These are phyloP conservation scores for Fragum fragum DNA, from an alignment of 2,888 invertebrate genomes.

Conservation along the genomic window DNA sequence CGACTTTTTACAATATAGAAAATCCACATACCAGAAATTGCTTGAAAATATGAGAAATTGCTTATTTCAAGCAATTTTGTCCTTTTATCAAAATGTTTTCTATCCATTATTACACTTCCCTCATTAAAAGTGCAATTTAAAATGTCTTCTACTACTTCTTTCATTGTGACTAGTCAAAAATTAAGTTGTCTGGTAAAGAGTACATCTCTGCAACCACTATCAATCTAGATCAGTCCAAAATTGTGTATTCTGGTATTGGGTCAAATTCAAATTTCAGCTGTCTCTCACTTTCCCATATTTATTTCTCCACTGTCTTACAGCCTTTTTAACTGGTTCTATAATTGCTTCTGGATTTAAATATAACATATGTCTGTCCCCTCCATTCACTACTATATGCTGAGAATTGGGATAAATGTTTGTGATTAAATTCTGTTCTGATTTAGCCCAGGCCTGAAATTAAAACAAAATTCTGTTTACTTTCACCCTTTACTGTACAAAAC, in stretches of 20 bases:
- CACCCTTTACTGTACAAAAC: too few relatives aligned
- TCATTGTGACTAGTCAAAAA: too few relatives aligned
- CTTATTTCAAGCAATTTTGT: neutral
- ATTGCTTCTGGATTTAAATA: slow-evolving; percentile 80
- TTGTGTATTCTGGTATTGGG: too few relatives aligned
- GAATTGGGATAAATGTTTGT: slow-evolving; percentile 77
- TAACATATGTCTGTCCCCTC: slow-evolving; percentile 84
- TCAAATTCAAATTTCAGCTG: too few relatives aligned
- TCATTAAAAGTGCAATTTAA: too few relatives aligned
- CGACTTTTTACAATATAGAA: neutral
- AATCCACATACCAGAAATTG: neutral
- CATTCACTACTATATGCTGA: slow-evolving; percentile 84
- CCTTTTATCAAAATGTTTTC: neutral
- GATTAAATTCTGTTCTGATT: slow-evolving; percentile 82
- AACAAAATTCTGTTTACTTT: too few relatives aligned
- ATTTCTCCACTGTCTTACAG: slow-evolving; percentile 74
- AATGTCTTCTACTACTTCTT: too few relatives aligned
- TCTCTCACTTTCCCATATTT: slow-evolving; percentile 54
- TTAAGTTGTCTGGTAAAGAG: too few relatives aligned
- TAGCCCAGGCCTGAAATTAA: slow-evolving; percentile 84
- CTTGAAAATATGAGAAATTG: slow-evolving; percentile 6
- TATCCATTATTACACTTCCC: too few relatives aligned
- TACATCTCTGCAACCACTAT: too few relatives aligned
- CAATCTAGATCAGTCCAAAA: too few relatives aligned
- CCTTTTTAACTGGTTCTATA: slow-evolving; percentile 79